phyloP scores from a whole-genome alignment of 2,113 vertebrate species.

The Clupea harengus region DNA sequence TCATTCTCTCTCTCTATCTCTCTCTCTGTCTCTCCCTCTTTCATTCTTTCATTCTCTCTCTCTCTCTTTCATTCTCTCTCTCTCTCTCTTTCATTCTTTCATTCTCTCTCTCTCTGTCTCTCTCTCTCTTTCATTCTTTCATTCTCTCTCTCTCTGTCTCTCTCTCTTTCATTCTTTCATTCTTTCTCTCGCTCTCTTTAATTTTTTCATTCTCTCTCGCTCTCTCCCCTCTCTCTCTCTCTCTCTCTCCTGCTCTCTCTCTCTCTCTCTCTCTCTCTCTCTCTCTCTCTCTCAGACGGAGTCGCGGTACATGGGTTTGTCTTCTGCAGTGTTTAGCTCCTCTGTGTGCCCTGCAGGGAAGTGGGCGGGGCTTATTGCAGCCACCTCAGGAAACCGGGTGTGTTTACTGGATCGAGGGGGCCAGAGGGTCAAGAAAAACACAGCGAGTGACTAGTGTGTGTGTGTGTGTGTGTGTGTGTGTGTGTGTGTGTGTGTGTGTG shows the following conservation, averaged over 20 bases:
- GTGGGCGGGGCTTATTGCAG: constrained; percentile 45
- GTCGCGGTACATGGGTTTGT: constrained; percentile 37
- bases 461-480: not conserved
- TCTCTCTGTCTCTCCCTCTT: not conserved
- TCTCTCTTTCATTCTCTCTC: not conserved
- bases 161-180: not conserved
- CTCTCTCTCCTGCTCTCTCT: constrained; percentile 17
- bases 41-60: not conserved
- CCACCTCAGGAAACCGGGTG: constrained; percentile 44
- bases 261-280: not conserved
- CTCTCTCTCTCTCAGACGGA: constrained; percentile 33
- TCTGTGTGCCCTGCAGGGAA: constrained; percentile 35
- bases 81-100: not conserved
- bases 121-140: not conserved
- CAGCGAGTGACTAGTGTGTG: not conserved
- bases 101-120: not conserved
- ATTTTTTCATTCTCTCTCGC: not conserved
- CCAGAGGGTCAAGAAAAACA: not conserved
- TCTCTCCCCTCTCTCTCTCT: not conserved
- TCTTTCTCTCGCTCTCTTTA: not conserved
- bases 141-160: not conserved
- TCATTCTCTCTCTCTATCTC: too few species aligned
- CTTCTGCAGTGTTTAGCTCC: constrained; percentile 43
- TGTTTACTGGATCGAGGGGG: constrained; percentile 44
- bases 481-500: not conserved